Evolutionary conservation across 2,113 vertebrate genomes (phyloP), one percentile per base, ranked within the genome.

Genomic region (Megaleporinus macrocephalus): DNA sequence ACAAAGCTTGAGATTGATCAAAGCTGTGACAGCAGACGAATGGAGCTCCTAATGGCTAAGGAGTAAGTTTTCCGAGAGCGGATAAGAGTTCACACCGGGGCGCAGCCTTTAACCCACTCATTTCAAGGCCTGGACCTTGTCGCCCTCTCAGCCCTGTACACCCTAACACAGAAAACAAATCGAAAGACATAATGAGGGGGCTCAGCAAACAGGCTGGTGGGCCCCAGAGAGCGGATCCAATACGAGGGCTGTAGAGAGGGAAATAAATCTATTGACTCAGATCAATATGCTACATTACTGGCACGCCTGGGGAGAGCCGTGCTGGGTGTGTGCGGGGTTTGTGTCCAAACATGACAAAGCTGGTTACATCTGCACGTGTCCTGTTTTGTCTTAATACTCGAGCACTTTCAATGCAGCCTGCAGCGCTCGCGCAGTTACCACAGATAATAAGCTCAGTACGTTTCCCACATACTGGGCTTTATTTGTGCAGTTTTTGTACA

Each of bases 241-340:
- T 66, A 79, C 51, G 80, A 73, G 86, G 78, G 51, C 82, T 86
- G 80, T 72, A 84, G 86, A 81, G 79, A 88, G 79, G 79, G 87
- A 89, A 89, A 90, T 88, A 91, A 92, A 92, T 89, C 82, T 93
- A 93, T 94, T 91, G 91, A 94, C 91, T 87, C 78, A 82, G 89
- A 91, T 89, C 85, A 90, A 90, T 88, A 70, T 81, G 81, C 86
- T 89, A 87, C 89, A 93, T 89, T 91, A 90, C 87, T 83, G 65
- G 41, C 51, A 82, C 73, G 80, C 84, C 80, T 73, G 15, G 78
- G 87, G 86, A 86, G 76, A 81, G 18, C 62, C 33, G 15, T 16
- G 63, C 53, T 66, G 75, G 12, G n/a, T 24, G 59, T 57, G 82
- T 68, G 74, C 81, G 72, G 59, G 78, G 61, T 71, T 75, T 72